Conservation (phyloP, 2,888 invertebrate species). For the Thysanoteuthis rhombus region DNA sequence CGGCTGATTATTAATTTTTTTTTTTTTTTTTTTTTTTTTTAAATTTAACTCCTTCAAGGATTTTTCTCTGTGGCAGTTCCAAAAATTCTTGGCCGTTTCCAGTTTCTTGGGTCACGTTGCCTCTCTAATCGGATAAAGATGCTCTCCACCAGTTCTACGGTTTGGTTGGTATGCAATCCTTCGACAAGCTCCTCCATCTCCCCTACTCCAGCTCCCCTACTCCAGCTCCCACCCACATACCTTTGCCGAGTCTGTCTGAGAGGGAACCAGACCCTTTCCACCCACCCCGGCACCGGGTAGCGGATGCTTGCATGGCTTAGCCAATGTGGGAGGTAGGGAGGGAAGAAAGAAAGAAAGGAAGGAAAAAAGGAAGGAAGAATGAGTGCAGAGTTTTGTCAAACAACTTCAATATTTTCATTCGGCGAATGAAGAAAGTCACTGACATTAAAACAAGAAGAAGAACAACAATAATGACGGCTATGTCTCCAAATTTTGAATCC, state of each 20-base stretch:
- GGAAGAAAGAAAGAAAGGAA: too few species aligned
- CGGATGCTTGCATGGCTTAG: background rate
- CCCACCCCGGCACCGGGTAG: background rate
- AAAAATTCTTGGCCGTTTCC: background rate
- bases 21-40: background rate
- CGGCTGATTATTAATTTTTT: background rate
- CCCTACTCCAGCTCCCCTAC: background rate
- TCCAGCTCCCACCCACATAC: background rate
- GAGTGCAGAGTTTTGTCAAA: background rate
- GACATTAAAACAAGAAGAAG: background rate
- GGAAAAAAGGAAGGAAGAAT: background rate
- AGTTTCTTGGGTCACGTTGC: conserved; percentile 1
- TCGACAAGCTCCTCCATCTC: too few species aligned
- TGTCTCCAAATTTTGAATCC: background rate
- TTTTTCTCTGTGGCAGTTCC: background rate
- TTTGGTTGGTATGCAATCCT: background rate
- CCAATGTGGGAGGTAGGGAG: background rate
- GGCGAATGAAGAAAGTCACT: background rate
- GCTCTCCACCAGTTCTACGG: background rate
- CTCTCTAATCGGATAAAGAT: background rate
- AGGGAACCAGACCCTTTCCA: background rate
- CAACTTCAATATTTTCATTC: background rate
- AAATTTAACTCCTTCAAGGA: background rate
- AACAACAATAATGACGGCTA: too few species aligned
- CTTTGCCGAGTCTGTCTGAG: background rate